Conservation (phyloP, 2,888 invertebrate species). For the Himalopsyche anomala region DNA sequence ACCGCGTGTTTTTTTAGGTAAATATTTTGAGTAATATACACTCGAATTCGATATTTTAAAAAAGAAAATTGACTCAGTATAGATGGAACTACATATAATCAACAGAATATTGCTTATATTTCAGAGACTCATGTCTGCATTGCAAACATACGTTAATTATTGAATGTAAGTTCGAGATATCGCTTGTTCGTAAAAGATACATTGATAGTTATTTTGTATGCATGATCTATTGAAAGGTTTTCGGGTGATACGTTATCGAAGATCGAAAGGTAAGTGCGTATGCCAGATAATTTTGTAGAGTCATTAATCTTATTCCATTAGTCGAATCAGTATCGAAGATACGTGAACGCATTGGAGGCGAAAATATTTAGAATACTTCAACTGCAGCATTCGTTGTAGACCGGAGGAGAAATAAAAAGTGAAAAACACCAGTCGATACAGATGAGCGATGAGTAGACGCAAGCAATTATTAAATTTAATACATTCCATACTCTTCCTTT, state of each 20-base stretch:
- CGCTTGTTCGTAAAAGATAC: not conserved
- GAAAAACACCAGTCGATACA: not conserved
- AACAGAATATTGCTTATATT: too few species aligned
- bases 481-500: not conserved
- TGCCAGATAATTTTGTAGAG: slow-evolving; percentile 2
- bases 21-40: too few species aligned
- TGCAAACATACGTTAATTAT: too few species aligned
- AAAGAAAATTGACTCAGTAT: too few species aligned
- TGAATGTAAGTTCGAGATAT: too few species aligned
- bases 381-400: not conserved
- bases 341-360: not conserved
- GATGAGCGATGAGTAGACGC: not conserved
- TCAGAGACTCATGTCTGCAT: too few species aligned
- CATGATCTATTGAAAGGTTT: not conserved
- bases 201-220: not conserved
- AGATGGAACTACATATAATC: too few species aligned
- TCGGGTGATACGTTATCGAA: not conserved
- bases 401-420: slow-evolving; percentile 6
- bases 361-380: slow-evolving; percentile 26
- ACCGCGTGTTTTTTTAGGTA: too few species aligned
- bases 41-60: too few species aligned
- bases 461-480: not conserved
- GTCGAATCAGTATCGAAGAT: not conserved
- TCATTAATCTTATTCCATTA: slow-evolving; percentile 43
- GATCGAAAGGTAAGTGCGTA: not conserved